phyloP scores from a whole-genome alignment of 2,888 invertebrate species.

The Orthosia cruda region DNA sequence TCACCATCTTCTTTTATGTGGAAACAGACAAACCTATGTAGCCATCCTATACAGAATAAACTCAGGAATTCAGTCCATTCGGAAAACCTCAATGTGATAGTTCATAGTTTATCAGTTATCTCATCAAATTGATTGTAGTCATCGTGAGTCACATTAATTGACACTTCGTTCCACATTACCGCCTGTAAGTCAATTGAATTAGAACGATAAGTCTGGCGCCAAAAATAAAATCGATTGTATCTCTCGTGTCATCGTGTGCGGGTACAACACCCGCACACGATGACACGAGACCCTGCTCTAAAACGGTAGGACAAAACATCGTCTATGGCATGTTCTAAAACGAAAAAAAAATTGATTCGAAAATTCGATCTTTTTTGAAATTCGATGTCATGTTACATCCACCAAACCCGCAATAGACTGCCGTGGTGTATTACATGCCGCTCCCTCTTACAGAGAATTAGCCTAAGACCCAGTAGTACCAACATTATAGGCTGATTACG shows the following conservation, averaged over 20 bases:
- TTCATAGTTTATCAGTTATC: conserved; percentile 3
- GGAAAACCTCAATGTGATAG: neutral
- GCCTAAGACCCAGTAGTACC: neutral
- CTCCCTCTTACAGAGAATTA: neutral
- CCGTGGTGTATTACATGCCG: too few relatives aligned
- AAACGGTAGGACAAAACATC: neutral
- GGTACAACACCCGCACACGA: too few relatives aligned
- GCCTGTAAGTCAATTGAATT: conserved; percentile 40
- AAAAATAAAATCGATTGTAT: conserved; percentile 26
- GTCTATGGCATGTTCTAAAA: neutral
- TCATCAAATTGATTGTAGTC: conserved; percentile 15
- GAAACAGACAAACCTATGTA: neutral
- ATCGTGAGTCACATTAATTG: conserved; percentile 36
- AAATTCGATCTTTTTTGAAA: neutral
- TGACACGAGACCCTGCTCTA: neutral
- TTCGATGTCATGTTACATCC: neutral
- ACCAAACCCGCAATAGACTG: too few relatives aligned
- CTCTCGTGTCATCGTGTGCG: neutral
- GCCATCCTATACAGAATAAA: neutral
- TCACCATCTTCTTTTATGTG: neutral
- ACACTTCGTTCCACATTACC: conserved; percentile 31
- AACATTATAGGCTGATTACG: neutral
- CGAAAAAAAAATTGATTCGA: neutral
- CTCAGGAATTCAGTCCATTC: neutral
- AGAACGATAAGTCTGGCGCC: conserved; percentile 36